Base-by-base conservation (phyloP, 2,113 vertebrate genomes). In the Carassius carassius region DNA sequence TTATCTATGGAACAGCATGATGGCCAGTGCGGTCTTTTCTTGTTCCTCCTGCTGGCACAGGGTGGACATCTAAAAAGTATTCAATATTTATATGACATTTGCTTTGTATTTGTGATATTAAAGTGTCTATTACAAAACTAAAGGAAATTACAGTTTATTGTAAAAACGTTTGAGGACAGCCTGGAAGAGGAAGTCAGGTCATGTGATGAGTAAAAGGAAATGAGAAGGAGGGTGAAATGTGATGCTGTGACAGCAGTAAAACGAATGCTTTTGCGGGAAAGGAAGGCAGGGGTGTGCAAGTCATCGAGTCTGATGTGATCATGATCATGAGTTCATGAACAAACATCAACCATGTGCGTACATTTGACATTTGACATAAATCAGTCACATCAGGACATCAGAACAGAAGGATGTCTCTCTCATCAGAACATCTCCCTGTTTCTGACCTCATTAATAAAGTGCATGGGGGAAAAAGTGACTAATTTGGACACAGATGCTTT, bases 201-300 rank as follows among this genome's bases (percentile, higher is more conserved):
- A 86, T 25, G 70, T 83, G 82, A 86, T 83, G 87, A 65, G 79
- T 58, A 44, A 77, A 86, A 54, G 37, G 81, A 32, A 54, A 77
- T 12, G 9, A n/a, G 23, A 76, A 47, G 10, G 58, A 69, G 56
- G 60, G 12, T 49, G 76, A 87, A 70, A 78, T 78, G 49, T 63
- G 73, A 56, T 65, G 81, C 81, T 86, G 60, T 81, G 84, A 72
- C 78, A 87, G 86, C 88, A 85, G 0, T 78, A 79, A 75, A 73
- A 80, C 9, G 23, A 82, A 19, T 17, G 63, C 17, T 60, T 5
- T 37, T 23, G 37, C 54, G 14, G 37, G 56, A 79, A 72, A 65
- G 67, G 67, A 86, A 60, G 35, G 37, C 78, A 63, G 13, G 41
- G 58, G 23, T 35, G 62, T 65, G 63, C 23, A 1, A 17, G 49